Conservation (phyloP, 1,140 invertebrate species). For the Stegodyphus dumicola region DNA sequence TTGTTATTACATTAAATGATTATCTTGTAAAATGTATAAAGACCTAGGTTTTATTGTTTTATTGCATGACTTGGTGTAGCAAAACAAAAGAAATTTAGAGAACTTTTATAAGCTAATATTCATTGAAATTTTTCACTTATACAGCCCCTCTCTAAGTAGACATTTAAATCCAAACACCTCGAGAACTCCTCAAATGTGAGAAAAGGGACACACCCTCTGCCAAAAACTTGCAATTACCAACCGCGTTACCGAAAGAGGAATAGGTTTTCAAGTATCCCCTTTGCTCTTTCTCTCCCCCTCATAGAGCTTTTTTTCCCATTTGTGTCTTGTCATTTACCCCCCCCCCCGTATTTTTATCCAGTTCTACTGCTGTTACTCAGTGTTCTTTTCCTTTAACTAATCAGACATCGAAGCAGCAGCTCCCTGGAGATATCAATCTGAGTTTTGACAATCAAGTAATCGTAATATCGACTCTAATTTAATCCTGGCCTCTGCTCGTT, state of each 20-base stretch:
- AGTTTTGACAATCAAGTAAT: conserved; percentile 12
- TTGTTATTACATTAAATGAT: too few relatives aligned
- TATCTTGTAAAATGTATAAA: too few relatives aligned
- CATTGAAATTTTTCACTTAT: too few relatives aligned
- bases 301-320: conserved; percentile 4
- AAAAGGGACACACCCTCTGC: conserved; percentile 41
- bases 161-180: conserved; percentile 44
- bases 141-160: not conserved
- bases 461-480: conserved; percentile 19
- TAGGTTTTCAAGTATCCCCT: conserved; percentile 31
- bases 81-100: too few relatives aligned
- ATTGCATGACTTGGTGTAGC: too few relatives aligned
- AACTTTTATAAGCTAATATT: too few relatives aligned
- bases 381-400: not conserved
- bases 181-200: conserved; percentile 33
- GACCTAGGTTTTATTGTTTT: too few relatives aligned
- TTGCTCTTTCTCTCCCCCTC: not conserved
- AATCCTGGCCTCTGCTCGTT: not conserved
- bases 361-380: conserved; percentile 22
- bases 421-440: conserved; percentile 3
- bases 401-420: not conserved
- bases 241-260: conserved; percentile 37
- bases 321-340: conserved; percentile 5
- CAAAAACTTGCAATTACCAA: conserved; percentile 48
- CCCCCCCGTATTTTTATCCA: not conserved